A percentile compares a stretch with the other conserved stretches of the same genome.
Evolutionary conservation across 2,113 vertebrate genomes (phyloP).

Genomic region (Odontophorus gujanensis): DNA sequence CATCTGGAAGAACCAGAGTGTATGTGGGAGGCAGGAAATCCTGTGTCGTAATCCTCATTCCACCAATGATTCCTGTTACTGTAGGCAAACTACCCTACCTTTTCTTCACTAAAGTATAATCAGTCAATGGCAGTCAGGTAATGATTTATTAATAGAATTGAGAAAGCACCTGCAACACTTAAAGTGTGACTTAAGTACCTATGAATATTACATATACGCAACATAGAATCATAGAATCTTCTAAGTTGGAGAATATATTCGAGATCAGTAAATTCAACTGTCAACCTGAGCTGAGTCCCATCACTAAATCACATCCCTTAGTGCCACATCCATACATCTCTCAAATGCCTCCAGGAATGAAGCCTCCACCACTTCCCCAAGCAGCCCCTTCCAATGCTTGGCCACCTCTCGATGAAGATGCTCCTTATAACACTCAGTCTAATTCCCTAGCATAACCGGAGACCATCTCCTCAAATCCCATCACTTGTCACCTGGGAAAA

Average conservation of each 20-base stretch:
- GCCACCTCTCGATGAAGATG: not conserved
- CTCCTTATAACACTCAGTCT: not conserved
- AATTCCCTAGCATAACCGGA: not conserved
- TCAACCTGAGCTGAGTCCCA: not conserved
- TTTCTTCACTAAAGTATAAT: not conserved
- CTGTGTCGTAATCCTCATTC: not conserved
- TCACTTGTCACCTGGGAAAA: not conserved
- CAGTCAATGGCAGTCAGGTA: not conserved
- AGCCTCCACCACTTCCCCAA: not conserved
- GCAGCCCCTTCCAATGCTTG: not conserved
- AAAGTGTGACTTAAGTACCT: not conserved
- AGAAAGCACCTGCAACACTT: not conserved
- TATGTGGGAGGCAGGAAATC: slow-evolving; percentile 38
- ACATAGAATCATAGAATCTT: not conserved
- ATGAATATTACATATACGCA: not conserved
- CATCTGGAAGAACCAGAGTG: slow-evolving; percentile 43
- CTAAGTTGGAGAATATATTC: not conserved
- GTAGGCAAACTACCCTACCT: not conserved
- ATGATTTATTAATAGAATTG: not conserved
- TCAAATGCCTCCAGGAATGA: not conserved
- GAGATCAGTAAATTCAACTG: not conserved
- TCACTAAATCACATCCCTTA: not conserved
- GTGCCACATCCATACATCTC: not conserved
- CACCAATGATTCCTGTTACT: not conserved
- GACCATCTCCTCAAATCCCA: not conserved